Conservation (phyloP, 2,797 vertebrate genomes). For the Bufotes viridis region DNA sequence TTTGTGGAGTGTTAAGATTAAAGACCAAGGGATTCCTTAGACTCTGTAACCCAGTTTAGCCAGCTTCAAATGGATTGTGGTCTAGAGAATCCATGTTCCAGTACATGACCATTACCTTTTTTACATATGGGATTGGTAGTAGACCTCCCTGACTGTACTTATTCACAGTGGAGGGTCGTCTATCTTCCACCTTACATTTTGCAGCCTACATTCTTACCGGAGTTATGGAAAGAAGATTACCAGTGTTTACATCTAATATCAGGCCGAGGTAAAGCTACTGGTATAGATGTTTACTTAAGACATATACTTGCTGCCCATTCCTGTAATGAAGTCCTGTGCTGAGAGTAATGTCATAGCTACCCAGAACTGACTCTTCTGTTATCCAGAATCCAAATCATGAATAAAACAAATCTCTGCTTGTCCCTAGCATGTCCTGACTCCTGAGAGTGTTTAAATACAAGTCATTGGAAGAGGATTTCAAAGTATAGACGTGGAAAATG, state of each 20-base stretch:
- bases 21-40: too few species aligned
- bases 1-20: too few species aligned
- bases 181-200: constrained; percentile 5
- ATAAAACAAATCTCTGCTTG: background rate
- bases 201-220: constrained; percentile 28
- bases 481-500: background rate
- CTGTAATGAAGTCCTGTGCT: background rate
- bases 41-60: too few species aligned
- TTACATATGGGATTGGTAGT: background rate
- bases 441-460: background rate
- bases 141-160: background rate
- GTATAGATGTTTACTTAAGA: constrained; percentile 2
- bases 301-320: constrained; percentile 5
- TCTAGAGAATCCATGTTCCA: too few species aligned
- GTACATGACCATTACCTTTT: too few species aligned
- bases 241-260: constrained; percentile 6
- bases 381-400: background rate
- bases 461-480: background rate
- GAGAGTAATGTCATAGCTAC: background rate
- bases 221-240: constrained; percentile 22
- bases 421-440: background rate
- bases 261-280: background rate
- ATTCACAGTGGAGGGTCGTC: background rate
- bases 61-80: too few species aligned
- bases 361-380: background rate